These are phyloP conservation scores for Trachelipus rathkii DNA, from an alignment of 1,140 invertebrate genomes.

Conservation along the genomic window DNA sequence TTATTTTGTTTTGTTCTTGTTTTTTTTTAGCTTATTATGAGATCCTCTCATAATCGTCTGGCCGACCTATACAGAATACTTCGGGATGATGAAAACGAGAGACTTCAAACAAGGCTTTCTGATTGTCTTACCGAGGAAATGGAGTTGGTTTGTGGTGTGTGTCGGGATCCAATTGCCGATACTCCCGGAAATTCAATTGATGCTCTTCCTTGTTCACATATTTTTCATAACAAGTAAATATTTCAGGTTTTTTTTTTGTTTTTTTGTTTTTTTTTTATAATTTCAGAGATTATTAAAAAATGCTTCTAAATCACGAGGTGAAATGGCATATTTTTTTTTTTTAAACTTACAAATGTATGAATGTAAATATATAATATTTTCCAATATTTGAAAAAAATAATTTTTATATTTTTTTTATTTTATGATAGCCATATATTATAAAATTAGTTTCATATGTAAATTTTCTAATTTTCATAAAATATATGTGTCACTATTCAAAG, in stretches of 20 bases:
- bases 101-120: constrained; percentile 67
- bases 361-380: no score
- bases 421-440: no score
- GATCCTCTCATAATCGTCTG: constrained; percentile 68
- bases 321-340: no score
- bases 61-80: constrained; percentile 71
- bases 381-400: no score
- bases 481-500: no score
- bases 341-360: no score
- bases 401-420: no score
- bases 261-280: no score
- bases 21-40: constrained; percentile 62
- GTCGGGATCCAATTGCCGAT: constrained; percentile 67
- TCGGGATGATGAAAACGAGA: constrained; percentile 71
- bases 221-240: constrained; percentile 70
- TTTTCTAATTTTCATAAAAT: no score
- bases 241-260: neutral
- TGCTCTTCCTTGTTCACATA: constrained; percentile 75
- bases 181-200: constrained; percentile 66
- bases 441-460: no score
- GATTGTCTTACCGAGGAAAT: constrained; percentile 65
- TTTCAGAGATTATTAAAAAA: no score
- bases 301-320: no score
- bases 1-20: constrained; percentile 28
- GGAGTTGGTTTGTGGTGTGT: constrained; percentile 69